Base-by-base conservation (phyloP, 1,140 invertebrate genomes). In the Pseudoatta argentina region DNA sequence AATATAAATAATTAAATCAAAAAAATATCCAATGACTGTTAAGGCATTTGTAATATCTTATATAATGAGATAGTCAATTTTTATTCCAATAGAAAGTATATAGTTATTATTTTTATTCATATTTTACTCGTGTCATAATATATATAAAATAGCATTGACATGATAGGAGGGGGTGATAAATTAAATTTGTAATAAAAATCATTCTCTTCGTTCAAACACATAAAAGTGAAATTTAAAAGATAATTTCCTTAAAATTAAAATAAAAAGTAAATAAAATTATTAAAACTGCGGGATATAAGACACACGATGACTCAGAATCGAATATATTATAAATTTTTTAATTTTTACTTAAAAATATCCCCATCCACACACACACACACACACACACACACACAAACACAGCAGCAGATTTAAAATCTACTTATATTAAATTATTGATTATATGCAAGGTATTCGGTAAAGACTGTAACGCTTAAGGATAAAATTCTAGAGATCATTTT, bases 61-160 rank as follows among this genome's bases (percentile, higher is more conserved):
- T 39, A 55, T 7, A 77, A 85, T 39, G n/a, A 85, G 30, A 71
- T 30, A 18, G 7, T 14, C 12, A 5, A 21, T 21, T 12, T 66
- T 66, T 79, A 27, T 53, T 24, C 53, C 39, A 18, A 10, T 61
- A 30, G 2, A 14, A 24, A 48, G 6, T 27, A 64, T 21, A 44
- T 57, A 57, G 18, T 12, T 61, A 24, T 81, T 85, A 39, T 39
- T 51, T n/a, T 51, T 44, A 24, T 71, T 24, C 18, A 27, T 61
- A 76, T 21, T 72, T 86, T 8, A 64, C 3, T 83, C n/a, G 14
- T 53, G 44, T 77, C 51, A 51, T 73, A 48, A 76, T 24, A 6
- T 12, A 71, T 21, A 4, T 63, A 27, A 24, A 85, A 16, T 39
- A 71, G 57, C 53, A 14, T 69, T 48, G 21, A 78, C 4, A 34